Evolutionary conservation across 2,797 vertebrate species (phyloP).

Genomic region (Helicolenus hilgendorfi): DNA sequence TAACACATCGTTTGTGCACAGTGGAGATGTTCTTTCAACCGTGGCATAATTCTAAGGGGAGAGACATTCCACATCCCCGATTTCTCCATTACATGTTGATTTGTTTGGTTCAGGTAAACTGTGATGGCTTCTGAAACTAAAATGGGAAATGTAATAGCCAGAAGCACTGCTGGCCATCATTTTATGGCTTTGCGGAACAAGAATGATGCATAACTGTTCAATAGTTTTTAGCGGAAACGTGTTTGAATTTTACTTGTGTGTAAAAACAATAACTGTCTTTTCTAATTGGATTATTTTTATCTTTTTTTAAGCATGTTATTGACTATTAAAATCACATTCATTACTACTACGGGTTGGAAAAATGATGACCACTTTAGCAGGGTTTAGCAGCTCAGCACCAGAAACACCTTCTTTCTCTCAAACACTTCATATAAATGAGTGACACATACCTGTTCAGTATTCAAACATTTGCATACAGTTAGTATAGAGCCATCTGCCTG

Average conservation of each 20-base stretch:
- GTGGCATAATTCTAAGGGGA: neutral
- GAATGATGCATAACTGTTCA: neutral
- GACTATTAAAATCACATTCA: neutral
- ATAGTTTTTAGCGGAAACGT: neutral
- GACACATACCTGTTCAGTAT: neutral
- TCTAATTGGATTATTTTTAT: neutral
- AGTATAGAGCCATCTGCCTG: neutral
- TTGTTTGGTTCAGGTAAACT: slow-evolving; percentile 38
- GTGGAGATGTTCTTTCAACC: slow-evolving; percentile 6
- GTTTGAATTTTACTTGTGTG: neutral
- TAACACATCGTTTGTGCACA: slow-evolving; percentile 24
- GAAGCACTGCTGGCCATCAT: neutral
- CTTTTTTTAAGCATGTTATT: neutral
- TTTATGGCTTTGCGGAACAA: neutral
- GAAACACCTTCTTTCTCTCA: neutral
- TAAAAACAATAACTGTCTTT: neutral
- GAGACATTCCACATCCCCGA: neutral
- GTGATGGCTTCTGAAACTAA: slow-evolving; percentile 10
- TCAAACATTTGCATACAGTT: neutral
- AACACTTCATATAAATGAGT: neutral
- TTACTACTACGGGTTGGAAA: neutral
- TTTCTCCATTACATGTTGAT: slow-evolving; percentile 24
- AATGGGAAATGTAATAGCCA: slow-evolving; percentile 33
- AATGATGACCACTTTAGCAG: neutral
- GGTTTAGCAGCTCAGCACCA: neutral